These are phyloP conservation scores for Smutsia gigantea DNA, from an alignment of 2,797 vertebrate species.

Conservation along the genomic window DNA sequence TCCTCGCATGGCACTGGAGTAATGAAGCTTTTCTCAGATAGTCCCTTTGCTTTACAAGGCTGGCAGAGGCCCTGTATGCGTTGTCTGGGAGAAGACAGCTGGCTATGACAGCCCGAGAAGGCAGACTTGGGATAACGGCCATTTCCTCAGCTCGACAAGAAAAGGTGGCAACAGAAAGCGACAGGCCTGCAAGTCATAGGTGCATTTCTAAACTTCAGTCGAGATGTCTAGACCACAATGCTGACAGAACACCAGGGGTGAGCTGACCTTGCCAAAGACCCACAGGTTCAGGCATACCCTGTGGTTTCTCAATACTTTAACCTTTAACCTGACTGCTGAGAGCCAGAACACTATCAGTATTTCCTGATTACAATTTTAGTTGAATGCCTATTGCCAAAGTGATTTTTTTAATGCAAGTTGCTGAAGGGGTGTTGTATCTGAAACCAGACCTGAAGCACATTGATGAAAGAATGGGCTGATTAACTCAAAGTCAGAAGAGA, in stretches of 20 bases:
- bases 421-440: slow-evolving; percentile 15
- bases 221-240: not conserved
- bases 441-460: slow-evolving; percentile 42
- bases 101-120: not conserved
- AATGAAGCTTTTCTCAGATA: not conserved
- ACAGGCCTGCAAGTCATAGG: not conserved
- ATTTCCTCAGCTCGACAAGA: not conserved
- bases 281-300: not conserved
- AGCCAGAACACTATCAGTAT: not conserved
- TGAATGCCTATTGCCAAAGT: not conserved
- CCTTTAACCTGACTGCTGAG: not conserved
- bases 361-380: not conserved
- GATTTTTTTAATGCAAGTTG: not conserved
- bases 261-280: not conserved
- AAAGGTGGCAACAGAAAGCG: not conserved
- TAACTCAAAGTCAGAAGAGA: slow-evolving; percentile 57
- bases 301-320: not conserved
- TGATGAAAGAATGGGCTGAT: slow-evolving; percentile 51
- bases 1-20: not conserved
- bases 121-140: not conserved
- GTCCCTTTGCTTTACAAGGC: not conserved
- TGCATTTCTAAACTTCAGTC: not conserved
- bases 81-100: not conserved
- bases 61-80: not conserved
- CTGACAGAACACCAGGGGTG: not conserved